Conservation (phyloP, 2,888 invertebrate species). For the Parnassius apollo region DNA sequence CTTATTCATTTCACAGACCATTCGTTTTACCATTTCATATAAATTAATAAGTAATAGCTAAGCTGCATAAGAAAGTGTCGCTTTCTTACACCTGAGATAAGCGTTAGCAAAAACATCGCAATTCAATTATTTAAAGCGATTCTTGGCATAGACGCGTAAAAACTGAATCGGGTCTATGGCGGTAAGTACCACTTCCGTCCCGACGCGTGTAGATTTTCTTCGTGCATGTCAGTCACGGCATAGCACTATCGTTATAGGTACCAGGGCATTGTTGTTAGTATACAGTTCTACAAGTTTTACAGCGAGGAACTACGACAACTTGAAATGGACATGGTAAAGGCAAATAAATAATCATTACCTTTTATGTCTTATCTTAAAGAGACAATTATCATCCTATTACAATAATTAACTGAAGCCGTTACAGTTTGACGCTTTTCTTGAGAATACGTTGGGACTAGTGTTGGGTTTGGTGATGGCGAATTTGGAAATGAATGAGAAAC, state of each 20-base stretch:
- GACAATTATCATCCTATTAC: too few species aligned
- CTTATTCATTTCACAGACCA: too few species aligned
- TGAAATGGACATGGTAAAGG: slow-evolving; percentile 7
- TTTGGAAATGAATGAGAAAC: too few species aligned
- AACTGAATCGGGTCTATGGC: slow-evolving; percentile 5
- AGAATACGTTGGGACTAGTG: too few species aligned
- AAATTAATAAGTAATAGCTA: neutral
- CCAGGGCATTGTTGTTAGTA: slow-evolving; percentile 23
- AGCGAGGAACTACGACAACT: slow-evolving; percentile 11
- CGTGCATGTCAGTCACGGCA: slow-evolving; percentile 63
- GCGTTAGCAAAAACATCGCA: slow-evolving; percentile 18
- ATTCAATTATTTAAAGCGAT: slow-evolving; percentile 25
- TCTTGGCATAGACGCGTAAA: slow-evolving; percentile 22
- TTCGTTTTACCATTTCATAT: too few species aligned
- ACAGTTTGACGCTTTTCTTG: too few species aligned
- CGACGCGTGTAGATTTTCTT: slow-evolving; percentile 45
- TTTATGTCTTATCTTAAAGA: too few species aligned
- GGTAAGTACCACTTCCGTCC: slow-evolving; percentile 46
- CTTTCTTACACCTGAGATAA: slow-evolving; percentile 14
- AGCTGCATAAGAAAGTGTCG: slow-evolving; percentile 14
- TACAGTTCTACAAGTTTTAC: slow-evolving; percentile 14
- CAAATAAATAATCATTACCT: too few species aligned
- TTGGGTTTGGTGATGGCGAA: too few species aligned
- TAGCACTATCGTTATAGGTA: slow-evolving; percentile 40
- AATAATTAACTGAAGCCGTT: too few species aligned